Evolutionary conservation across 2,113 vertebrate species (phyloP).

Genomic region (Aptenodytes patagonicus): DNA sequence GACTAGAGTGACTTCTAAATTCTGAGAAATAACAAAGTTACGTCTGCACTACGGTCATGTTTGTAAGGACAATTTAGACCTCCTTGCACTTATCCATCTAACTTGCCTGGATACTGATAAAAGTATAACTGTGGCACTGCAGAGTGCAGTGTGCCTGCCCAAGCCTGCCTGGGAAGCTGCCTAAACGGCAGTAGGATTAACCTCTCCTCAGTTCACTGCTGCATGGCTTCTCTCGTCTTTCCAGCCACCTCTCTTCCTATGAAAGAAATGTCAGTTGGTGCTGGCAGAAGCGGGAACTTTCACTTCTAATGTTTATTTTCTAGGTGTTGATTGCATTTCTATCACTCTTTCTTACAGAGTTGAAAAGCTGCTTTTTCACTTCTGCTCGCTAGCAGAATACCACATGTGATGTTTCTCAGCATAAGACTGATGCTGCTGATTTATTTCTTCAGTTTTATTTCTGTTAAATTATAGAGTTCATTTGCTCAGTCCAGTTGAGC

Average conservation of each 20-base stretch:
- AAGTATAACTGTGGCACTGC: not conserved
- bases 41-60: not conserved
- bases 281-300: not conserved
- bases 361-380: not conserved
- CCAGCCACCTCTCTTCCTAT: not conserved
- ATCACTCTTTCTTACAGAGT: not conserved
- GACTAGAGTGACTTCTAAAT: not conserved
- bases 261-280: not conserved
- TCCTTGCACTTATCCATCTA: not conserved
- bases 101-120: not conserved
- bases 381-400: not conserved
- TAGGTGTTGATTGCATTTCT: not conserved
- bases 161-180: not conserved
- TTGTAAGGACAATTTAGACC: not conserved
- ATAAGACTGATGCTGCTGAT: not conserved
- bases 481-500: not conserved
- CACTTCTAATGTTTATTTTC: not conserved
- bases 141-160: fast-evolving
- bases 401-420: not conserved
- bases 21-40: not conserved
- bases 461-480: not conserved
- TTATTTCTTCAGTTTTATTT: not conserved
- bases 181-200: fast-evolving
- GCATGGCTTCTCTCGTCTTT: fast-evolving
- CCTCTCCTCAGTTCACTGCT: not conserved